A percentile compares a stretch with the other conserved stretches of the same genome.
These are phyloP conservation scores for Acyrthosiphon pisum DNA, from an alignment of 1,140 invertebrate species.

Conservation along the genomic window DNA sequence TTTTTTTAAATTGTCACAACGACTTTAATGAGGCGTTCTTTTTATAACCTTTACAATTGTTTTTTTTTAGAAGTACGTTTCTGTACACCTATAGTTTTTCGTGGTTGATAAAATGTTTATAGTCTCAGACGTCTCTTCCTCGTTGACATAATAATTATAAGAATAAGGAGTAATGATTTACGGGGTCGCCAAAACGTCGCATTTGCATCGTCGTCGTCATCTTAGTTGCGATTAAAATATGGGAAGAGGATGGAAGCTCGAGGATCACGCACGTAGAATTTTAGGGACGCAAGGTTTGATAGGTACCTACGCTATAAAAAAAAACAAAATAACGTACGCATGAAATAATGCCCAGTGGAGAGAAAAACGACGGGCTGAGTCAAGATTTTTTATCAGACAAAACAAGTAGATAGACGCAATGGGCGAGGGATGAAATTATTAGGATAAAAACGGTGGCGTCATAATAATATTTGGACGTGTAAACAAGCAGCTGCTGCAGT, in stretches of 20 bases:
- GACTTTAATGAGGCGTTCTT: background rate
- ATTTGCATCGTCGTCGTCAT: no score
- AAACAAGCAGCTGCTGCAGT: background rate
- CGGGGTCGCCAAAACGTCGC: no score
- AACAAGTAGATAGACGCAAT: background rate
- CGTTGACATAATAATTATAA: background rate
- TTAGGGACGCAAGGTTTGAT: background rate
- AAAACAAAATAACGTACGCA: background rate
- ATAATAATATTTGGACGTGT: background rate
- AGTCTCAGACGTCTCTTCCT: background rate
- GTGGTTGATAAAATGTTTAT: background rate
- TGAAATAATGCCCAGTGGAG: background rate
- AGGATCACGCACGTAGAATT: no score
- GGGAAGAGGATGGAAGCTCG: background rate
- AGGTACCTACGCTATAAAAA: background rate
- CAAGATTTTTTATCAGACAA: background rate
- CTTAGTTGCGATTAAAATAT: no score
- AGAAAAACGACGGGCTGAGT: background rate
- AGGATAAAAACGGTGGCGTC: background rate
- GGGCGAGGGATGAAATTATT: background rate
- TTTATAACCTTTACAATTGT: background rate
- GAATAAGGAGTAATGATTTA: background rate
- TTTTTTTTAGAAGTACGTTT: background rate
- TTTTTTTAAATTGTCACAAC: background rate
- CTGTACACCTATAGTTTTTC: background rate